Conservation (phyloP, 2,113 vertebrate species). For the Spheniscus mendiculus region DNA sequence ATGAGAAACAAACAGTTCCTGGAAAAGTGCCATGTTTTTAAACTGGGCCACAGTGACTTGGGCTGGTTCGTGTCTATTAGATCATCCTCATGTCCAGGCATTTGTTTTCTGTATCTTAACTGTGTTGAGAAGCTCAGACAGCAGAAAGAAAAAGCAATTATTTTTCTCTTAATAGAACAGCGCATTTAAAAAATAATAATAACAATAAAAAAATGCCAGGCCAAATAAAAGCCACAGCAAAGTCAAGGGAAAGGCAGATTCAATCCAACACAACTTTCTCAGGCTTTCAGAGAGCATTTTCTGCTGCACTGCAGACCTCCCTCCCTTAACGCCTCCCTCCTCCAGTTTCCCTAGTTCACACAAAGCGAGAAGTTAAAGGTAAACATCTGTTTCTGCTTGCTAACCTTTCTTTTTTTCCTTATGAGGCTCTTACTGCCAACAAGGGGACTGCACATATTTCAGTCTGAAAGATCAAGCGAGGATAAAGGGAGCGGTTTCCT, state of each 20-base stretch:
- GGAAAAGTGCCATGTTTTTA: not conserved
- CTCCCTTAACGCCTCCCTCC: not conserved
- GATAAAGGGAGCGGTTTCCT: constrained; percentile 61
- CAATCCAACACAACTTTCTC: not conserved
- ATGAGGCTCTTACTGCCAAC: constrained; percentile 30
- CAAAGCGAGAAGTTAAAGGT: constrained; percentile 9
- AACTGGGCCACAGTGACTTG: not conserved
- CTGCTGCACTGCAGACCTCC: not conserved
- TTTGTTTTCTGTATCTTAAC: not conserved
- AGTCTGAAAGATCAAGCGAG: constrained; percentile 47
- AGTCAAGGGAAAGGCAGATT: constrained; percentile 6
- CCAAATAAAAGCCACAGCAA: constrained; percentile 16
- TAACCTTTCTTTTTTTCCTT: not conserved
- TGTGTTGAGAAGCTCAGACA: not conserved
- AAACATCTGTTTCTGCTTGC: constrained; percentile 36
- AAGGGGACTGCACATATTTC: constrained; percentile 36
- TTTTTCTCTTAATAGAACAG: not conserved
- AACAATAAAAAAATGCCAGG: not conserved
- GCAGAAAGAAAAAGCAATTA: constrained; percentile 7
- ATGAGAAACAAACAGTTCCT: not conserved
- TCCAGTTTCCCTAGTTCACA: not conserved
- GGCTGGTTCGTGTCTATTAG: not conserved
- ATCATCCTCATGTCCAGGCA: not conserved
- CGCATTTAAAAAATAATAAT: constrained; percentile 9
- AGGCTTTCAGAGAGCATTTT: not conserved